Conservation (phyloP, 2,113 vertebrate genomes). For the Anser brachyrhynchus region DNA sequence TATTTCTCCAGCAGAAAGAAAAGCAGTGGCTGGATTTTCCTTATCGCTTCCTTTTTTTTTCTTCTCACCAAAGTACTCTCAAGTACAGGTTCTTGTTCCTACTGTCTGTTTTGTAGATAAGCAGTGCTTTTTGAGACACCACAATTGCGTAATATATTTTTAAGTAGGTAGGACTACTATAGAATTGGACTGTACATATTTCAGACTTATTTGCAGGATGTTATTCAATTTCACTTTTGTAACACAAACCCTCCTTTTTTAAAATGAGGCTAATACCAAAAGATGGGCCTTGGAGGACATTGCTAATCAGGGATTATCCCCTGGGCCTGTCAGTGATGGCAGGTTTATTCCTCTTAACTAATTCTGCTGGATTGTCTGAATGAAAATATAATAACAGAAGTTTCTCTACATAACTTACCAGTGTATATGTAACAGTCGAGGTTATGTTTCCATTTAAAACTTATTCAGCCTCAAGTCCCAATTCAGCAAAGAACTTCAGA, state of each 20-base stretch:
- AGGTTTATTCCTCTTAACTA: neutral
- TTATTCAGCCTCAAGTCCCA: neutral
- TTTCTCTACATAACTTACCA: neutral
- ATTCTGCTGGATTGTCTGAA: slow-evolving; percentile 26
- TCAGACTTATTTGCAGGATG: neutral
- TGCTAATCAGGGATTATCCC: slow-evolving; percentile 34
- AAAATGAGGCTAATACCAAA: slow-evolving; percentile 17
- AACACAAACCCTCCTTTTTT: neutral
- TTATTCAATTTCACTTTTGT: neutral
- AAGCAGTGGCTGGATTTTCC: neutral
- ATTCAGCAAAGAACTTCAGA: neutral
- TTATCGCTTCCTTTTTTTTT: neutral
- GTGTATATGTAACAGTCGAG: neutral
- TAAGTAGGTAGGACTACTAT: neutral
- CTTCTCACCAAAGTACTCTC: neutral
- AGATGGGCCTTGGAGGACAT: neutral
- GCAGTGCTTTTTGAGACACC: neutral
- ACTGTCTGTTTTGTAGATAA: neutral
- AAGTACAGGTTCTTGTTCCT: neutral
- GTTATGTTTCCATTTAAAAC: neutral
- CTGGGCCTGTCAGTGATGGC: neutral
- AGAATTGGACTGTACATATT: neutral
- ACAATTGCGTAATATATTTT: neutral
- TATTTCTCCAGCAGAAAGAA: slow-evolving; percentile 14
- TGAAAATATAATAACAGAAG: neutral